These are phyloP conservation scores for Spisula solida DNA, from an alignment of 2,888 invertebrate species.

Conservation along the genomic window DNA sequence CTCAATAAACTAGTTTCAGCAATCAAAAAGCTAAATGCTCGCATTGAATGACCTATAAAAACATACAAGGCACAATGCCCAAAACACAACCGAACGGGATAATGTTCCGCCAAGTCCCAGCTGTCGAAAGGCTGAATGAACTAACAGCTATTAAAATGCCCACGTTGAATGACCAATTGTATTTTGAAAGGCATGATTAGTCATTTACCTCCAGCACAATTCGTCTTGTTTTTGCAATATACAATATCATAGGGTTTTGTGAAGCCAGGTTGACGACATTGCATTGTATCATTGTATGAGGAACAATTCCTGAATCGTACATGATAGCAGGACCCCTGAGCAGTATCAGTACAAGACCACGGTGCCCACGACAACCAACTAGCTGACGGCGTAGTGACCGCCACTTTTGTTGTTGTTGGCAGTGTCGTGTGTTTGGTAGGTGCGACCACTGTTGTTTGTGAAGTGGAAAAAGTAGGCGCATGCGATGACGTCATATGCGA, in stretches of 20 bases:
- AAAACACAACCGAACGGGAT: too few species aligned
- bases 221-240: not conserved
- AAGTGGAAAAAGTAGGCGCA: not conserved
- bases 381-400: not conserved
- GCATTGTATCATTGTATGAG: not conserved
- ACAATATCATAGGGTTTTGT: too few species aligned
- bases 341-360: conserved; percentile 11
- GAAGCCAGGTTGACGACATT: too few species aligned
- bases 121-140: too few species aligned
- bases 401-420: not conserved
- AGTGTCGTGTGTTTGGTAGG: not conserved
- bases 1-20: too few species aligned
- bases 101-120: too few species aligned
- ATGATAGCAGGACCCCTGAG: conserved; percentile 23
- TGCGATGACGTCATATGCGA: conserved; percentile 1
- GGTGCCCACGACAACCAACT: conserved; percentile 45
- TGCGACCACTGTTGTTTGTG: not conserved
- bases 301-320: conserved; percentile 41
- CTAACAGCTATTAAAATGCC: too few species aligned
- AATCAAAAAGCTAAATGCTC: too few species aligned
- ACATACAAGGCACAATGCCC: too few species aligned
- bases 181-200: not conserved
- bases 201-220: conserved; percentile 30
- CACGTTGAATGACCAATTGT: too few species aligned
- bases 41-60: too few species aligned